Evolutionary conservation across 2,797 vertebrate species (phyloP).

Genomic region (Enoplosus armatus): DNA sequence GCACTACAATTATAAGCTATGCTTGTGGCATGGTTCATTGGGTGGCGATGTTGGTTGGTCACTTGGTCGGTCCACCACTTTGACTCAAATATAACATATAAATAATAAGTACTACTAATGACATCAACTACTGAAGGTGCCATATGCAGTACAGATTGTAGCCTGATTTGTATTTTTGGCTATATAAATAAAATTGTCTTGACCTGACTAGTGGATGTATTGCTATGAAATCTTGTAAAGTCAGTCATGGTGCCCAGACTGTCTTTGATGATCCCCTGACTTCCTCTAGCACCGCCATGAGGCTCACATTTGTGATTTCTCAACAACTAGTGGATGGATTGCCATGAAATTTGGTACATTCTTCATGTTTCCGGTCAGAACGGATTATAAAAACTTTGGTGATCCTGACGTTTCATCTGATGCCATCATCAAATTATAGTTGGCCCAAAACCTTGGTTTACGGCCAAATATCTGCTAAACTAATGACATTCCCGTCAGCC

Average conservation of each 20-base stretch:
- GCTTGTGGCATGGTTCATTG: not conserved
- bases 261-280: not conserved
- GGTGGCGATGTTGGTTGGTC: not conserved
- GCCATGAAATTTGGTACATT: too few species aligned
- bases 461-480: not conserved
- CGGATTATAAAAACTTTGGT: not conserved
- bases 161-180: too few species aligned
- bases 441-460: not conserved
- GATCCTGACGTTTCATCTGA: not conserved
- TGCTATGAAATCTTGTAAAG: not conserved
- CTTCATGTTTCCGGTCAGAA: not conserved
- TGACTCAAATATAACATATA: not conserved
- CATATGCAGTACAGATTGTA: not conserved
- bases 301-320: not conserved
- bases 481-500: not conserved
- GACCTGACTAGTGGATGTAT: not conserved
- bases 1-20: not conserved
- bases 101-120: not conserved
- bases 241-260: not conserved
- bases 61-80: not conserved
- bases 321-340: not conserved
- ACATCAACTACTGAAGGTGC: not conserved
- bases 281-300: not conserved
- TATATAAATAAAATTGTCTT: too few species aligned
- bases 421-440: not conserved